phyloP scores from a whole-genome alignment of 1,140 invertebrate species.

The Phthorimaea operculella region DNA sequence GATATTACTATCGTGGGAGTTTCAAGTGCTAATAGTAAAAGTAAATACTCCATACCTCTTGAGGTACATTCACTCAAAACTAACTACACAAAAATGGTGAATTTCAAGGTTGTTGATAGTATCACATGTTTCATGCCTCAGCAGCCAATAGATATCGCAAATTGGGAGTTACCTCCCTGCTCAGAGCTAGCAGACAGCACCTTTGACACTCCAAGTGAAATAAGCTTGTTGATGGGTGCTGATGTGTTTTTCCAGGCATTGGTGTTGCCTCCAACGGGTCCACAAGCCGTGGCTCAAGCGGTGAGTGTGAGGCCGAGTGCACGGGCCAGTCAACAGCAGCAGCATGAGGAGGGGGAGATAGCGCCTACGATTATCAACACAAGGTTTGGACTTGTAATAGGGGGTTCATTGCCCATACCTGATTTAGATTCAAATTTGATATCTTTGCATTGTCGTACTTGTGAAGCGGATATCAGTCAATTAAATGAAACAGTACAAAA shows the following conservation, averaged over 20 bases:
- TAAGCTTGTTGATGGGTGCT: background rate
- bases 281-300: background rate
- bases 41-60: background rate
- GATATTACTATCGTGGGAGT: background rate
- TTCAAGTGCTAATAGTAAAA: background rate
- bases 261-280: too few species aligned
- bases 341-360: background rate
- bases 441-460: background rate
- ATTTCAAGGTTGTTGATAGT: background rate
- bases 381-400: background rate
- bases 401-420: background rate
- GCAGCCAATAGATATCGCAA: background rate
- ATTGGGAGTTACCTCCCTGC: background rate
- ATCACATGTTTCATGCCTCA: background rate
- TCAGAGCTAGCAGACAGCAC: background rate
- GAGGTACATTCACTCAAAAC: background rate
- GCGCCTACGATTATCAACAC: background rate
- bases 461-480: background rate
- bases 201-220: background rate
- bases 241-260: background rate
- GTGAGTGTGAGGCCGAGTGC: background rate
- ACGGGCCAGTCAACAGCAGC: too few species aligned
- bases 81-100: background rate
- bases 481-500: background rate
- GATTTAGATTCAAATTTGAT: background rate